Percentiles rank a stretch among this genome's conserved stretches.
These are phyloP conservation scores for Drosophila repletoides DNA, from an alignment of 1,140 invertebrate species.

Conservation along the genomic window DNA sequence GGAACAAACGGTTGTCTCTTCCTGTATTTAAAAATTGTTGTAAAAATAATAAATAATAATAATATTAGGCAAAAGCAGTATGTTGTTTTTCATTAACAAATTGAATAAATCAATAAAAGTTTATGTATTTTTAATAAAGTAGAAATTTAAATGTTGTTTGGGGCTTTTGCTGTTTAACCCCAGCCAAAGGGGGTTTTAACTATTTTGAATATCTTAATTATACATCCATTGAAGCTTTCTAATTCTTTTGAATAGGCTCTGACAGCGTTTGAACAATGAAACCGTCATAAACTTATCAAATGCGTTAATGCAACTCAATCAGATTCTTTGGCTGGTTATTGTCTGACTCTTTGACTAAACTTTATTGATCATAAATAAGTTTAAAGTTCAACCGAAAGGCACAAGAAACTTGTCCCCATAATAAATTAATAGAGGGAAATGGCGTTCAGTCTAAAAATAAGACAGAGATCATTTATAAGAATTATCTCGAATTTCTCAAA, in stretches of 20 bases:
- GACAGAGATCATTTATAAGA: constrained; percentile 36
- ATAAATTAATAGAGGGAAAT: constrained; percentile 17
- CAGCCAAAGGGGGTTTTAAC: too few species aligned
- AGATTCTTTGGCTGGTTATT: constrained; percentile 2
- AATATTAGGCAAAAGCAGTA: too few species aligned
- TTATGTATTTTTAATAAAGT: too few species aligned
- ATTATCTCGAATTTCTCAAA: constrained; percentile 39
- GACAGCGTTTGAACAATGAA: not conserved
- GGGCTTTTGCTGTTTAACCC: too few species aligned
- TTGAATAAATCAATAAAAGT: too few species aligned
- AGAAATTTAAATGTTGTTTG: too few species aligned
- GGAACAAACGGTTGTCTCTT: too few species aligned
- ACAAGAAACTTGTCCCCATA: not conserved
- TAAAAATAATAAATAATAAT: too few species aligned
- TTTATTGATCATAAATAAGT: constrained; percentile 31
- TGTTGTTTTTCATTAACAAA: too few species aligned
- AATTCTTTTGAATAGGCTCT: not conserved
- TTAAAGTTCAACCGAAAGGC: constrained; percentile 6
- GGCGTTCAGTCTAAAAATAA: not conserved
- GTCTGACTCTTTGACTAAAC: constrained; percentile 6
- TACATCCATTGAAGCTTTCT: not conserved
- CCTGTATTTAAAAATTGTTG: too few species aligned
- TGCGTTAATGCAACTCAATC: not conserved
- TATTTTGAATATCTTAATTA: not conserved
- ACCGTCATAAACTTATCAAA: constrained; percentile 19